Evolutionary conservation across 2,113 vertebrate genomes (phyloP).

Genomic region (Poicephalus meyeri): DNA sequence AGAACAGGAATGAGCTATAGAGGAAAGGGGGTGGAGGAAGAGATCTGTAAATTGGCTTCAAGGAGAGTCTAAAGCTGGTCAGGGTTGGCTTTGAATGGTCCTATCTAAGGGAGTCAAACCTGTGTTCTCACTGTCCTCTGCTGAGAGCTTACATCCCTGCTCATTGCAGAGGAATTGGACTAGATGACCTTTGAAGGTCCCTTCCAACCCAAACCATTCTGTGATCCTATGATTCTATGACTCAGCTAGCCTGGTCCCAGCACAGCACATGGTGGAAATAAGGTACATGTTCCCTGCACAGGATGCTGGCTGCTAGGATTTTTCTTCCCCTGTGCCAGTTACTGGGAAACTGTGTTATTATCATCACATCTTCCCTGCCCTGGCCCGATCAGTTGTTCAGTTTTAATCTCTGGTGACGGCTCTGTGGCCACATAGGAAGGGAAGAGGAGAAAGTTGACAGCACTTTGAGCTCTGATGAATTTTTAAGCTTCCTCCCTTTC

Average conservation of each 20-base stretch:
- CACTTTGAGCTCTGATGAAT: constrained; percentile 37
- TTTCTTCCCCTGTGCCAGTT: not conserved
- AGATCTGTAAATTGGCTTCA: not conserved
- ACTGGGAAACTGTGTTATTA: not conserved
- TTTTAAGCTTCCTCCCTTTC: constrained; percentile 60
- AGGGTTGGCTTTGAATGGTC: not conserved
- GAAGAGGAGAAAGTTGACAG: not conserved
- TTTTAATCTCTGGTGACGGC: constrained; percentile 16
- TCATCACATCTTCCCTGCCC: not conserved
- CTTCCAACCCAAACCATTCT: not conserved
- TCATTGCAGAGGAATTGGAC: not conserved
- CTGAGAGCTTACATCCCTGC: not conserved
- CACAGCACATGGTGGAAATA: not conserved
- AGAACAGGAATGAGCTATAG: constrained; percentile 4
- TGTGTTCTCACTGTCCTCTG: not conserved
- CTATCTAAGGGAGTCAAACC: not conserved
- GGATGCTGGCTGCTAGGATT: not conserved
- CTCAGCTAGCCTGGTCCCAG: not conserved
- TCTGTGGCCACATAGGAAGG: not conserved
- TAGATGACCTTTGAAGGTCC: not conserved
- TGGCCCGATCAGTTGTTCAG: not conserved
- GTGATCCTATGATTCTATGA: not conserved
- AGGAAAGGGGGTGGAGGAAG: constrained; percentile 4
- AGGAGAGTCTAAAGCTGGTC: not conserved
- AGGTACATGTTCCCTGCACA: not conserved